These are phyloP conservation scores for Coccyzus lansbergi DNA, from an alignment of 2,797 vertebrate species.

Conservation along the genomic window DNA sequence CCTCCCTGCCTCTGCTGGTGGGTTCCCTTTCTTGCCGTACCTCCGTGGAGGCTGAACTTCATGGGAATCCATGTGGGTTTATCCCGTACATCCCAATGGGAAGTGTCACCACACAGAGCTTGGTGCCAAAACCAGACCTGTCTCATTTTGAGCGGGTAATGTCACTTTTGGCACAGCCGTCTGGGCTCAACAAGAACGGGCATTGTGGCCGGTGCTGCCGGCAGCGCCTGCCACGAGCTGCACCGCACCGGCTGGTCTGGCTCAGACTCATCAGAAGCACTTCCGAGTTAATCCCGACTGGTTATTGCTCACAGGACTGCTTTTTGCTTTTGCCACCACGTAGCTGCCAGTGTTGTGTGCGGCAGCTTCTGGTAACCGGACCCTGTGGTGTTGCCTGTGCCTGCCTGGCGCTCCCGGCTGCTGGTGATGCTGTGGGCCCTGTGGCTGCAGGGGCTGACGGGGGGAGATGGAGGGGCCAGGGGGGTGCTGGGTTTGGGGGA, in stretches of 20 bases:
- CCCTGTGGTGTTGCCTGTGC: rapidly evolving
- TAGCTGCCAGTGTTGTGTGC: rapidly evolving
- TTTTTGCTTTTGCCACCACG: background rate
- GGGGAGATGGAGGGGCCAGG: rapidly evolving
- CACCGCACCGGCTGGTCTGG: rapidly evolving
- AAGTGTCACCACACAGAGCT: background rate
- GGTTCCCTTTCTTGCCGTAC: background rate
- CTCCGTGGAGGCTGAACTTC: too few relatives aligned
- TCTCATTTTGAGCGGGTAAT: background rate
- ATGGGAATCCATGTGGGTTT: too few relatives aligned
- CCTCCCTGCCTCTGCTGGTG: background rate
- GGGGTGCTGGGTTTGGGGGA: background rate
- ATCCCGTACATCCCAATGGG: background rate
- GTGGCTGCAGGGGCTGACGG: rapidly evolving
- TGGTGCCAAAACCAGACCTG: background rate
- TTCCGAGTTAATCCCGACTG: background rate
- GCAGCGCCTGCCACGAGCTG: rapidly evolving
- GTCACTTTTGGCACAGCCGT: constrained; percentile 27
- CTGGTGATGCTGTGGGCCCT: rapidly evolving
- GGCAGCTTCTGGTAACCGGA: background rate
- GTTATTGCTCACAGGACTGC: background rate
- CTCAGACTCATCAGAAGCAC: background rate
- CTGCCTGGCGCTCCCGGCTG: background rate
- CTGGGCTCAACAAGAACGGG: background rate
- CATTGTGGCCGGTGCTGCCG: background rate